Base-by-base conservation (phyloP, 1,140 invertebrate genomes). In the Caenorhabditis latens region DNA sequence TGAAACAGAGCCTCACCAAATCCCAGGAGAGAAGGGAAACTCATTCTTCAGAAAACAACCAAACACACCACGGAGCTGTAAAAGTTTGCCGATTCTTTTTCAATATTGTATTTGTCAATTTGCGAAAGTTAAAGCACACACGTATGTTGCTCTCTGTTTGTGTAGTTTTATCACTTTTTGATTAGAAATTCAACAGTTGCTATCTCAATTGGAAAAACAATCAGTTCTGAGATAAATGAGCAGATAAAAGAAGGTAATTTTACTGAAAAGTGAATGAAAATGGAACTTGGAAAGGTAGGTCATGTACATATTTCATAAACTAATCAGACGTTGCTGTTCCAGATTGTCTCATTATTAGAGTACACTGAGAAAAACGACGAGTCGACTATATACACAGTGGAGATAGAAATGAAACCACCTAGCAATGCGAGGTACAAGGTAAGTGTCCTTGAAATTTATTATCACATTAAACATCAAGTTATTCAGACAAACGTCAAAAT, bases 91-190 rank as follows among this genome's bases (percentile, higher is more conserved):
- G 13, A 86, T 83, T 67, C 75, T 57, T 9, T 43, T 86, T 3
- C n/a, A 71, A 19, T 86, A 86, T 58, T 86, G 86, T 42, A 82
- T 86, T 42, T 86, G 86, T 83, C 65, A 86, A 24, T 63, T 86
- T 42, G 19, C 83, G 4, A 65, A 50, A 16, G 48, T 32, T 48
- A 4, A 16, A 19, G 14, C 21, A 0, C 8, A 11, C 0, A 67
- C 21, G 84, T 50, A 50, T 32, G 61, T 58, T 57, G 9, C 9
- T 84, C 0, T 48, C 2, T 32, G n/a, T 8, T 46, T n/a, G 9
- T 79, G 43, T 79, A 14, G 43, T 7, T 16, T 82, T 6, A n/a
- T 11, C 11, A 53, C 5, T n/a, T 14, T 53, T 24, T 53, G 2
- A 13, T 84, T 84, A 3, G 43, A 13, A 84, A 58, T 2, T 19